A percentile compares a stretch with the other conserved stretches of the same genome.
Evolutionary conservation across 1,140 invertebrate genomes (phyloP).

Genomic region (Eriosoma lanigerum): DNA sequence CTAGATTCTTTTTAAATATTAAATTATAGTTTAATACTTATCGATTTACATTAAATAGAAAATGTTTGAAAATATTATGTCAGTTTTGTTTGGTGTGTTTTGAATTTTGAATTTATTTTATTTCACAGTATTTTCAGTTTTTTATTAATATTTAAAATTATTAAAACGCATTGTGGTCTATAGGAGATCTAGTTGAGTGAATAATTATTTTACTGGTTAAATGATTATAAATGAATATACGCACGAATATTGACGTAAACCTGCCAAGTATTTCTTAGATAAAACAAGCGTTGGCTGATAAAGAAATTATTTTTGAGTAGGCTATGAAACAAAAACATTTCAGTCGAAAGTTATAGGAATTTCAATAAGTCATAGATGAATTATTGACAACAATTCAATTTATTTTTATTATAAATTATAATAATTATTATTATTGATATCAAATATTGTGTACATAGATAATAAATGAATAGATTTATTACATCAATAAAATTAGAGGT

Average conservation of each 20-base stretch:
- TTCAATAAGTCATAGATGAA: not conserved
- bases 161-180: too few relatives aligned
- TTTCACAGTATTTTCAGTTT: too few relatives aligned
- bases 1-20: too few relatives aligned
- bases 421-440: not conserved
- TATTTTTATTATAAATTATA: not conserved
- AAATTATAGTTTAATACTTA: too few relatives aligned
- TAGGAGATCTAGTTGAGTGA: too few relatives aligned
- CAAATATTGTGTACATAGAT: not conserved
- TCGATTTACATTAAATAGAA: too few relatives aligned
- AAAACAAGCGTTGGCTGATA: not conserved
- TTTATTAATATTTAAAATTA: too few relatives aligned
- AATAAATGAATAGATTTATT: not conserved
- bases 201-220: too few relatives aligned
- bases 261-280: conserved; percentile 27
- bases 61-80: too few relatives aligned
- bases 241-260: conserved; percentile 9
- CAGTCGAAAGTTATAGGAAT: not conserved
- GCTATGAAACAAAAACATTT: not conserved
- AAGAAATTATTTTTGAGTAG: conserved; percentile 11
- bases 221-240: not conserved
- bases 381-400: not conserved
- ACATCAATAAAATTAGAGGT: not conserved
- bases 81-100: too few relatives aligned
- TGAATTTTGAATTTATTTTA: too few relatives aligned